Percentiles rank a stretch among this genome's conserved stretches.
Evolutionary conservation across 2,888 invertebrate genomes (phyloP).

Genomic region (Cerceris rybyensis): DNA sequence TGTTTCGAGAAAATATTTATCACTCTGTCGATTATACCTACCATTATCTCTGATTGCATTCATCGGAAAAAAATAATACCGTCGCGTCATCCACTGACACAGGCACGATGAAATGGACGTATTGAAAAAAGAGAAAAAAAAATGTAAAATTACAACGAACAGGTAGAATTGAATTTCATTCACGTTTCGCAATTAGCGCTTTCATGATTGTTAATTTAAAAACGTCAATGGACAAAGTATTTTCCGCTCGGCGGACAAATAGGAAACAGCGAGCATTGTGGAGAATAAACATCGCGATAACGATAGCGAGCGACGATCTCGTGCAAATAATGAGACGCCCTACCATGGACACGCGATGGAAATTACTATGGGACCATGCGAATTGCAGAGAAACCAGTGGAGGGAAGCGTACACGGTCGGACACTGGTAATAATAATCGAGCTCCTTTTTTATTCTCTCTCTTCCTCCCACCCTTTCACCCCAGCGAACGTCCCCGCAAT

Average conservation of each 20-base stretch:
- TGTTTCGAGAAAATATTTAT: constrained; percentile 9
- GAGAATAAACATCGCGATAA: constrained; percentile 22
- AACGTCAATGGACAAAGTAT: background rate
- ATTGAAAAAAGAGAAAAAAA: background rate
- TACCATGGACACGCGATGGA: constrained; percentile 30
- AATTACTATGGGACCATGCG: constrained; percentile 26
- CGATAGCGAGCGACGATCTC: constrained; percentile 32
- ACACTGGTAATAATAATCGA: background rate
- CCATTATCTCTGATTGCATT: constrained; percentile 4
- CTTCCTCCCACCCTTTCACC: no score
- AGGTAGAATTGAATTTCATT: background rate
- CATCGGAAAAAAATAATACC: background rate
- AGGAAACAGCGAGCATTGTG: constrained; percentile 5
- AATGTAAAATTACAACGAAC: background rate
- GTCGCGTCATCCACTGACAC: background rate
- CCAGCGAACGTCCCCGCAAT: no score
- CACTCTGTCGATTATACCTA: constrained; percentile 28
- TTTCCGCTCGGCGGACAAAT: background rate
- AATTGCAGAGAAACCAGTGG: constrained; percentile 23
- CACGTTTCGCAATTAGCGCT: background rate
- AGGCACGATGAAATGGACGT: background rate
- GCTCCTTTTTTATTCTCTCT: no score
- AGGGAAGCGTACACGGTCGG: constrained; percentile 5
- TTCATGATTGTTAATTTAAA: background rate
- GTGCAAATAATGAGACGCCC: constrained; percentile 39